These are phyloP conservation scores for Phaethornis superciliosus DNA, from an alignment of 2,113 vertebrate species.

Conservation along the genomic window DNA sequence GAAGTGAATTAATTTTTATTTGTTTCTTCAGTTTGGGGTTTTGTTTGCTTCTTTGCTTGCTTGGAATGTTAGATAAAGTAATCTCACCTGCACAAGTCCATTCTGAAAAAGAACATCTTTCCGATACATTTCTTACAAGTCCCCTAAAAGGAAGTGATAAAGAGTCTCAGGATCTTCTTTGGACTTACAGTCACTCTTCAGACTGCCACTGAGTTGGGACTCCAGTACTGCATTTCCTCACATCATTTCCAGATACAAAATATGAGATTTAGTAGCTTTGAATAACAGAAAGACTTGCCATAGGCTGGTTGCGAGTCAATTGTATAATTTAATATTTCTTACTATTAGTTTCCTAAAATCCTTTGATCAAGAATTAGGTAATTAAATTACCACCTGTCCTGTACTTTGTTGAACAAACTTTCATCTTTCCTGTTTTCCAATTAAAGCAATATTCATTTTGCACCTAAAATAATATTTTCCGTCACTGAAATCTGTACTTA, in stretches of 20 bases:
- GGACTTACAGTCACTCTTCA: not conserved
- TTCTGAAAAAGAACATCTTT: not conserved
- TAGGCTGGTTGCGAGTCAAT: not conserved
- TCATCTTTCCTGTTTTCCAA: not conserved
- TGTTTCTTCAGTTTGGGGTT: not conserved
- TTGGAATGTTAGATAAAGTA: not conserved
- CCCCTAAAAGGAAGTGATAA: not conserved
- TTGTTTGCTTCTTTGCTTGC: not conserved
- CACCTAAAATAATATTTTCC: conserved; percentile 54
- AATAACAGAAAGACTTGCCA: not conserved
- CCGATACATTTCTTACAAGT: not conserved
- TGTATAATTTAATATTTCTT: not conserved
- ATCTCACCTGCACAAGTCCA: not conserved
- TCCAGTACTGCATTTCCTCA: not conserved
- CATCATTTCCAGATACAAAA: not conserved
- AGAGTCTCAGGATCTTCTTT: not conserved
- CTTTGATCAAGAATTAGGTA: conserved; percentile 40
- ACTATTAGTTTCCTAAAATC: conserved; percentile 8
- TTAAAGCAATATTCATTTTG: conserved; percentile 16
- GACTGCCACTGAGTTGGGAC: not conserved
- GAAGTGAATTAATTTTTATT: not conserved
- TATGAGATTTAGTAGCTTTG: not conserved
- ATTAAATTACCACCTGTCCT: not conserved
- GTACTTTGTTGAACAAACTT: not conserved
- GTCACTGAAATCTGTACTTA: not conserved